Conservation (phyloP, 2,888 invertebrate species). For the Agrilus biguttatus region DNA sequence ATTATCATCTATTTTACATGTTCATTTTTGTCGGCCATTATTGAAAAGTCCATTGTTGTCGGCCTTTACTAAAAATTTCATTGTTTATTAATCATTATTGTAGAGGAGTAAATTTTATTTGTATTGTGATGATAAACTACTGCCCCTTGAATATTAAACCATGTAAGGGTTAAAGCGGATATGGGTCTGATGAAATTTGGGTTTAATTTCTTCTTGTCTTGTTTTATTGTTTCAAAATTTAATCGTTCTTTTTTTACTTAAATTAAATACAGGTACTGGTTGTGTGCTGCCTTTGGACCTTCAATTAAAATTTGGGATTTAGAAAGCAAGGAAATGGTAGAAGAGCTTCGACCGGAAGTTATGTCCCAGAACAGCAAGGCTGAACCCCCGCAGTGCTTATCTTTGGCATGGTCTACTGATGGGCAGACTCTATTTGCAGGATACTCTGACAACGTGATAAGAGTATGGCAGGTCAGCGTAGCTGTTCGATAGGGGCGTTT, state of each 20-base stretch:
- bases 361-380: conserved; percentile 66
- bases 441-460: conserved; percentile 94
- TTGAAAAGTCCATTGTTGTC: too few relatives aligned
- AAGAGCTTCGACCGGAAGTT: conserved; percentile 94
- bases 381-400: conserved; percentile 90
- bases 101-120: too few relatives aligned
- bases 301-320: conserved; percentile 99
- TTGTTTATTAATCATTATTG: too few relatives aligned
- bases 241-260: neutral
- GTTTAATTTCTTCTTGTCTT: neutral
- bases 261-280: conserved; percentile 59
- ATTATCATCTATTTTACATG: too few relatives aligned
- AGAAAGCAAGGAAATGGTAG: conserved; percentile 98
- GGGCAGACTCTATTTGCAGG: conserved; percentile 98
- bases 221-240: neutral
- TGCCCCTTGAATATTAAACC: conserved; percentile 24
- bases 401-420: conserved; percentile 97
- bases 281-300: conserved; percentile 97
- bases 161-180: conserved; percentile 30
- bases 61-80: too few relatives aligned
- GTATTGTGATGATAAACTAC: conserved; percentile 3
- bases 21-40: too few relatives aligned
- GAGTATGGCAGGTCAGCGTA: conserved; percentile 96
- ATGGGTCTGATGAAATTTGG: conserved; percentile 26
- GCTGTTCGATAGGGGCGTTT: conserved; percentile 49